These are phyloP conservation scores for Aurelia aurita DNA, from an alignment of 30 jellyfish, hydroid and myxozoan genomes.

Conservation along the genomic window DNA sequence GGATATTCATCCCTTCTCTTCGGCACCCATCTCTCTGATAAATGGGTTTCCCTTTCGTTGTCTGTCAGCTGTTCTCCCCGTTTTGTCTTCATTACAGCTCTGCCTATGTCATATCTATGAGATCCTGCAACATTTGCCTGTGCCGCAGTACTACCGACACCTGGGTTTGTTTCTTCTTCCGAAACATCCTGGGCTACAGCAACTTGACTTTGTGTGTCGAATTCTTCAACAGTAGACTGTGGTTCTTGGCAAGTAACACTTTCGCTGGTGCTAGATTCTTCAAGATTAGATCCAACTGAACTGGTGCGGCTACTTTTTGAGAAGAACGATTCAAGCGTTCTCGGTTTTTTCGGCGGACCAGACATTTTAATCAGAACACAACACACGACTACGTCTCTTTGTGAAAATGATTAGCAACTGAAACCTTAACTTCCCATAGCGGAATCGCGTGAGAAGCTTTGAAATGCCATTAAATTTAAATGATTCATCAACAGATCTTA, in stretches of 20 bases:
- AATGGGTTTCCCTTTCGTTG: background rate
- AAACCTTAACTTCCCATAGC: too few species aligned
- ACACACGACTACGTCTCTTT: too few species aligned
- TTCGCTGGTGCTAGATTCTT: background rate
- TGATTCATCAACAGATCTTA: too few species aligned
- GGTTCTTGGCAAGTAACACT: background rate
- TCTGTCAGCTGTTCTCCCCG: background rate
- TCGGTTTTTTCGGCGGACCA: conserved; percentile 12
- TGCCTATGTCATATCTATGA: conserved; percentile 1
- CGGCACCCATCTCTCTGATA: background rate
- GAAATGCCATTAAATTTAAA: too few species aligned
- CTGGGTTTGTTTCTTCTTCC: conserved; percentile 1
- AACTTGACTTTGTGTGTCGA: too few species aligned
- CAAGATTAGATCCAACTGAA: conserved; percentile 11
- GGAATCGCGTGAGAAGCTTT: too few species aligned
- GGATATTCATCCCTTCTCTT: background rate
- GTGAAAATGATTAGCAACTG: too few species aligned
- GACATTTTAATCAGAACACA: background rate
- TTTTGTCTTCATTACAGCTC: background rate
- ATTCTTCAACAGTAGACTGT: too few species aligned
- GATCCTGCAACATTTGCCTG: background rate
- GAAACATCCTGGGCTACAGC: background rate
- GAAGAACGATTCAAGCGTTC: conserved; percentile 9
- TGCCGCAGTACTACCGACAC: background rate
- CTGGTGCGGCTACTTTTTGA: conserved; percentile 11